These are phyloP conservation scores for Coracias cyanogaster DNA, from an alignment of 2,797 vertebrate species.

Conservation along the genomic window DNA sequence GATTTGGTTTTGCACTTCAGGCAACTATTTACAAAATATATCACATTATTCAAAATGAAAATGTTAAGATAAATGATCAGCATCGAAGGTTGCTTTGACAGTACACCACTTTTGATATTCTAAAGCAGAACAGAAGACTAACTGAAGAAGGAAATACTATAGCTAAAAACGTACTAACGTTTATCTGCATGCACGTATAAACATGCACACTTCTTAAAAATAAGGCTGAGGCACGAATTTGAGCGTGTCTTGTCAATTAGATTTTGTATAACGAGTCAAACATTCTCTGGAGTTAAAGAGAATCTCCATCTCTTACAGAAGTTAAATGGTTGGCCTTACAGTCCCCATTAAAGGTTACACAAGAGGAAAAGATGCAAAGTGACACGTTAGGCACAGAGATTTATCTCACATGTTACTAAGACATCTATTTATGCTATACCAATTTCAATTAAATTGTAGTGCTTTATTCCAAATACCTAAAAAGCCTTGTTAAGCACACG, in stretches of 20 bases:
- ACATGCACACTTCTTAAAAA: background rate
- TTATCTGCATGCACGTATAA: background rate
- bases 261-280: background rate
- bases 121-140: background rate
- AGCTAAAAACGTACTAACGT: background rate
- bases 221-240: background rate
- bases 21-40: background rate
- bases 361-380: slow-evolving; percentile 22
- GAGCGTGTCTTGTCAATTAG: background rate
- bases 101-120: background rate
- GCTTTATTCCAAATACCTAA: slow-evolving; percentile 77
- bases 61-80: background rate
- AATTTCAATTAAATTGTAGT: slow-evolving; percentile 77
- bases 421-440: slow-evolving; percentile 69
- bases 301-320: background rate
- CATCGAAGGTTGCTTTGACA: background rate
- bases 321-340: background rate
- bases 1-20: background rate
- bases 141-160: background rate
- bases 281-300: background rate
- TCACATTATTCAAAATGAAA: background rate
- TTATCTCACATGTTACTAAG: slow-evolving; percentile 52
- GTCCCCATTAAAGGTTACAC: background rate
- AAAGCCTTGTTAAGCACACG: slow-evolving; percentile 76
- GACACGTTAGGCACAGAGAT: slow-evolving; percentile 46